Base-by-base conservation (phyloP, 1,140 invertebrate genomes). In the Leptinotarsa defecta region DNA sequence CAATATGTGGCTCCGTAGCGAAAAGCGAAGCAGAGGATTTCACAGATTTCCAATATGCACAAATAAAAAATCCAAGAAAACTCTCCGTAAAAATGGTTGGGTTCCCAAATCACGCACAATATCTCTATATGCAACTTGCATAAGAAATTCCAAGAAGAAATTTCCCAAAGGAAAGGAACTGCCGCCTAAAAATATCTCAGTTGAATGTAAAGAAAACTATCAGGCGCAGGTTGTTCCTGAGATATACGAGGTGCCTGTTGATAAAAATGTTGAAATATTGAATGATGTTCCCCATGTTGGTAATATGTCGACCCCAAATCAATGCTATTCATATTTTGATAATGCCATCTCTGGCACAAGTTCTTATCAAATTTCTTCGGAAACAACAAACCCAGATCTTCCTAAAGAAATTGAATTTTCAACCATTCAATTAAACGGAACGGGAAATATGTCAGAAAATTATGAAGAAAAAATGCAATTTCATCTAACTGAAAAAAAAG, bases 341-440 rank as follows among this genome's bases (percentile, higher is more conserved):
- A 71, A 6, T 57, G 67, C 57, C n/a, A n/a, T 27, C 4, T 76
- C 72, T 27, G 64, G 71, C 17, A 76, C 74, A 20, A 80, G 73
- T 67, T 73, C 77, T 63, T 74, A 76, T 69, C 74, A 77, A 75
- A 76, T 74, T 48, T 20, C 61, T 73, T 43, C 74, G 64, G 74
- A 79, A 61, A 67, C 76, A 52, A 49, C 74, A 68, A 79, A 79
- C 68, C 43, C 78, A 8, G 81, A 83, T 68, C 75, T 85, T 74
- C 81, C 84, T n/a, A 84, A 83, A 75, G 83, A 84, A 74, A 80
- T 85, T 34, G 84, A 85, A 75, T 84, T 85, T 78, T 83, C 83
- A 24, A 77, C 78, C 13, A 76, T 79, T 74, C 76, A 82, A 75
- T 74, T 82, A 65, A 77, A 79, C 69, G 63, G 79, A 4, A 78